Evolutionary conservation across 2,113 vertebrate species (phyloP).

Genomic region (Forbesichthys papilliferus): DNA sequence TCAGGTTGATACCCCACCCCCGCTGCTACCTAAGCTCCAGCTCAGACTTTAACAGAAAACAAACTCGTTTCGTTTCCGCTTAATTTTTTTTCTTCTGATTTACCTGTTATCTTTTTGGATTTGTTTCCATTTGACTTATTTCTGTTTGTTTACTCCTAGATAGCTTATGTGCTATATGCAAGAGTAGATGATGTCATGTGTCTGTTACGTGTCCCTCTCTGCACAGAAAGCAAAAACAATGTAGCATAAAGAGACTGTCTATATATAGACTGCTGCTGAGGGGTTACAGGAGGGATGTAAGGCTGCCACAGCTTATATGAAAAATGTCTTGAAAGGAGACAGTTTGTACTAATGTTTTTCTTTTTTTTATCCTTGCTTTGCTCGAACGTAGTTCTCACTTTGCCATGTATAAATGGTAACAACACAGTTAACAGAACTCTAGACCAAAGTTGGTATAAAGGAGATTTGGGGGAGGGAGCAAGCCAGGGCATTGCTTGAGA

Average conservation of each 20-base stretch:
- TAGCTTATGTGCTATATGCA: constrained; percentile 49
- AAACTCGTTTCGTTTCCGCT: constrained; percentile 27
- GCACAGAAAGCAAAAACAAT: constrained; percentile 65
- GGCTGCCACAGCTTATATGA: constrained; percentile 34
- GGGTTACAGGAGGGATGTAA: constrained; percentile 18
- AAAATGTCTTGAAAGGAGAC: constrained; percentile 43
- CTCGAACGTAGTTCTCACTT: constrained; percentile 23
- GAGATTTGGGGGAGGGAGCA: constrained; percentile 3
- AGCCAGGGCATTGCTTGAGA: constrained; percentile 49
- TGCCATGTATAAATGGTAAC: constrained; percentile 38
- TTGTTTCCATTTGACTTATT: constrained; percentile 22
- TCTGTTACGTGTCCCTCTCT: constrained; percentile 47
- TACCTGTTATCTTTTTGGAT: constrained; percentile 18
- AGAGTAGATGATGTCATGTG: constrained; percentile 41
- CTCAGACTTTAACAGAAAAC: constrained; percentile 57
- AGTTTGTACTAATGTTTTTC: constrained; percentile 27
- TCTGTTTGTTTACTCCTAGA: constrained; percentile 26
- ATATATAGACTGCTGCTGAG: constrained; percentile 63
- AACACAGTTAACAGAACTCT: constrained; percentile 60
- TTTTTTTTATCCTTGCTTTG: constrained; percentile 20
- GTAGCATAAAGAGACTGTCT: constrained; percentile 73
- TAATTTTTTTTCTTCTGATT: constrained; percentile 11
- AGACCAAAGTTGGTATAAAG: constrained; percentile 71
- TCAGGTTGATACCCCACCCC: constrained; percentile 73
- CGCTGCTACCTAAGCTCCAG: constrained; percentile 85